phyloP scores from a whole-genome alignment of 2,888 invertebrate species.

The Heliconius cydno region DNA sequence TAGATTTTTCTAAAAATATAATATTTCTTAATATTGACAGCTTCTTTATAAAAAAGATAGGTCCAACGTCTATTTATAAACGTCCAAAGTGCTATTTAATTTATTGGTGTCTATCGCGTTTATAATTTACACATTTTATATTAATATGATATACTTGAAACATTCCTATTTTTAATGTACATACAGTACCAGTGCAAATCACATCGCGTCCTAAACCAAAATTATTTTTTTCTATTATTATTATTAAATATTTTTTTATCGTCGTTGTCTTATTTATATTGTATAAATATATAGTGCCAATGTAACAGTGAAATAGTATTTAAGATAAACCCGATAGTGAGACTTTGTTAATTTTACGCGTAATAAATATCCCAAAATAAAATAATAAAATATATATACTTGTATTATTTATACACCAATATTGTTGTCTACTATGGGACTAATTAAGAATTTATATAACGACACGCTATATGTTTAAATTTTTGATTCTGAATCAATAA shows the following conservation, averaged over 20 bases:
- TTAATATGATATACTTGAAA: slow-evolving; percentile 22
- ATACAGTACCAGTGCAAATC: slow-evolving; percentile 58
- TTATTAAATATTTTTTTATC: slow-evolving; percentile 43
- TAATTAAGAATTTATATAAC: slow-evolving; percentile 16
- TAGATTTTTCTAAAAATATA: neutral
- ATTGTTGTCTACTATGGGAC: slow-evolving; percentile 21
- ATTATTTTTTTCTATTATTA: slow-evolving; percentile 46
- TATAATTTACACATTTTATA: slow-evolving; percentile 28
- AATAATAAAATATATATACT: slow-evolving; percentile 41
- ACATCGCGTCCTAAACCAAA: slow-evolving; percentile 58
- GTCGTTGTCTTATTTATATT: slow-evolving; percentile 37
- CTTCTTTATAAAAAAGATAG: neutral
- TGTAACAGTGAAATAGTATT: slow-evolving; percentile 62
- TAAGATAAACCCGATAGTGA: slow-evolving; percentile 74
- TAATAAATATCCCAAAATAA: slow-evolving; percentile 48
- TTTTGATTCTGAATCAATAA: neutral
- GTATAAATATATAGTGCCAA: slow-evolving; percentile 32
- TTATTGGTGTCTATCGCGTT: slow-evolving; percentile 13
- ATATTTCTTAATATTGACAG: neutral
- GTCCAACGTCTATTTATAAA: slow-evolving; percentile 16
- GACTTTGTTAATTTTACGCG: slow-evolving; percentile 56
- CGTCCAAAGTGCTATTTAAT: slow-evolving; percentile 30
- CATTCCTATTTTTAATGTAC: slow-evolving; percentile 45
- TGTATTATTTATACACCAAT: slow-evolving; percentile 39
- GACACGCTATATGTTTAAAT: slow-evolving; percentile 16